Evolutionary conservation across 2,888 invertebrate species (phyloP).

Genomic region (Aelia acuminata): DNA sequence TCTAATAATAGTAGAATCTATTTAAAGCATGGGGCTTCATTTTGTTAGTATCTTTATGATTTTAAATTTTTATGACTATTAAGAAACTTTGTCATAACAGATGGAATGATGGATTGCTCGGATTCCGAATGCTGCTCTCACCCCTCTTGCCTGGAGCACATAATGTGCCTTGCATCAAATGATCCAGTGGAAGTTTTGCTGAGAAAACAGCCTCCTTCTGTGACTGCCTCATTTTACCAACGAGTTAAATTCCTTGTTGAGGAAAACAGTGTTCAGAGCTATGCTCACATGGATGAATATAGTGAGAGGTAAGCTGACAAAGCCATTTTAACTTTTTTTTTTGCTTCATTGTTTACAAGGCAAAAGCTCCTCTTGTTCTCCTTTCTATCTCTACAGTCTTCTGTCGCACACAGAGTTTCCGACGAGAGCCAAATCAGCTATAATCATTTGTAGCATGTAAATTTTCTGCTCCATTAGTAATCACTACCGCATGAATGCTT

Average conservation of each 20-base stretch:
- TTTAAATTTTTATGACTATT: not conserved
- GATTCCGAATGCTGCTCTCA: slow-evolving; percentile 98
- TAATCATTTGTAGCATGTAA: slow-evolving; percentile 59
- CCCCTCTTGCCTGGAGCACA: slow-evolving; percentile 87
- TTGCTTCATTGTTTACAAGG: slow-evolving; percentile 59
- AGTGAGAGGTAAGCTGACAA: slow-evolving; percentile 91
- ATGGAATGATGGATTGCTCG: slow-evolving; percentile 98
- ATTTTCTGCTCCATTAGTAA: slow-evolving; percentile 46
- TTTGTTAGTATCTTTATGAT: not conserved
- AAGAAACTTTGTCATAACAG: slow-evolving; percentile 71
- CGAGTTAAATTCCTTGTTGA: slow-evolving; percentile 98
- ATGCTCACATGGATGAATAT: slow-evolving; percentile 97
- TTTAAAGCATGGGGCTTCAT: too few species aligned
- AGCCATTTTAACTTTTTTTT: not conserved
- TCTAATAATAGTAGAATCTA: too few species aligned
- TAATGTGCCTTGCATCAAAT: slow-evolving; percentile 95
- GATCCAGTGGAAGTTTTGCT: slow-evolving; percentile 97
- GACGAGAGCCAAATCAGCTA: slow-evolving; percentile 54
- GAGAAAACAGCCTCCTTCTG: slow-evolving; percentile 95
- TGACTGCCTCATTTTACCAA: slow-evolving; percentile 97
- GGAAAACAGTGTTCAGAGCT: slow-evolving; percentile 98
- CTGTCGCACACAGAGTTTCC: slow-evolving; percentile 51
- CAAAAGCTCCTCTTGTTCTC: slow-evolving; percentile 56
- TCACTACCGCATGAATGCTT: slow-evolving; percentile 60
- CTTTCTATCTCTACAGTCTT: slow-evolving; percentile 51